Evolutionary conservation across 2,797 vertebrate genomes (phyloP), one percentile per base, ranked within the genome.

Genomic region (Pachyuromys duprasi): DNA sequence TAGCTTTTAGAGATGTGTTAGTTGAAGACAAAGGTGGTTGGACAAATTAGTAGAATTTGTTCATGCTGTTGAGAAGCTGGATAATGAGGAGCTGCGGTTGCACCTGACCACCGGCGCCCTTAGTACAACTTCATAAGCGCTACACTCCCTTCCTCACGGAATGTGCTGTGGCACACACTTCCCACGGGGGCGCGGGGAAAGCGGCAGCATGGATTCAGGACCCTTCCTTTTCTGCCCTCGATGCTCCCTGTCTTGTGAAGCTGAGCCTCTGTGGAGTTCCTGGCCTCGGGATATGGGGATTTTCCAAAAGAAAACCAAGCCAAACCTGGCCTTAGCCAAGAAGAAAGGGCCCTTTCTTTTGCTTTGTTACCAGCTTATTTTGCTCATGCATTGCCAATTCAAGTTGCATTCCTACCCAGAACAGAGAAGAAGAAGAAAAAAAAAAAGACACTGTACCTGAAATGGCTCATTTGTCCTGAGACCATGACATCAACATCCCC

Each of bases 331-430:
- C 8, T 67, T 79, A 33, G 24, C 87, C 28, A n/a, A 79, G 45
- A 93, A 92, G 65, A 93, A 95, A 97, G 70, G 63, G 3, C 90
- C 92, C 72, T 36, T 96, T 93, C 67, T 92, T 97, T 96, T 65
- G 60, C 53, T 94, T 94, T 63, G 20, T 91, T 93, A 89, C 87
- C 80, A 93, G 33, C n/a, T 95, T 60, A 82, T 88, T 79, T 80
- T 79, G 63, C 92, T 42, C 81, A 92, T 76, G 9, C 42, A 39
- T 86, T 89, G 60, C 33, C 17, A 55, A 87, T 82, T 18, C 60
- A 95, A 36, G 62, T 75, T 67, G 45, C 74, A 78, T 92, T 75
- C 20, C 57, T 89, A 20, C 72, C 36, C 49, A 78, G 65, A 91
- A 79, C 18, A 76, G 57, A 28, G 6, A 45, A 45, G 53, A 28